Evolutionary conservation across 2,113 vertebrate species (phyloP).

Genomic region (Proterorhinus semilunaris): DNA sequence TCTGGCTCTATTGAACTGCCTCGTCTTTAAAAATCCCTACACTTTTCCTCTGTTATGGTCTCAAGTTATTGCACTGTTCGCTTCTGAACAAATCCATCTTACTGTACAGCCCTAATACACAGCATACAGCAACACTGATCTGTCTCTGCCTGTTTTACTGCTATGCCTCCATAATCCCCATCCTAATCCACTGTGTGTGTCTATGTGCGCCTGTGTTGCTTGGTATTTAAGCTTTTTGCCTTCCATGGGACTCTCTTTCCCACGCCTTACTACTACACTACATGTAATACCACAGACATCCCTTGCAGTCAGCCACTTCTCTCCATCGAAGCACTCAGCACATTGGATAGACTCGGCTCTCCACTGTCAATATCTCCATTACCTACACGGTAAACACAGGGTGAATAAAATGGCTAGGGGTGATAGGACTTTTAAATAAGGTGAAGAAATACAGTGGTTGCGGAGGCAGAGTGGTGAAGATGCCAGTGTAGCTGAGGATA

Average conservation of each 20-base stretch:
- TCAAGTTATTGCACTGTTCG: slow-evolving; percentile 32
- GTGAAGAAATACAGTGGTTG: slow-evolving; percentile 44
- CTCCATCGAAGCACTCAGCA: slow-evolving; percentile 54
- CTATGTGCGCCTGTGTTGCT: slow-evolving; percentile 29
- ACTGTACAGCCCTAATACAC: slow-evolving; percentile 39
- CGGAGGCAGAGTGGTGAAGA: slow-evolving; percentile 27
- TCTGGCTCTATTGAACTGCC: slow-evolving; percentile 26
- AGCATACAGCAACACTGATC: slow-evolving; percentile 51
- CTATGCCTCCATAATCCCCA: slow-evolving; percentile 62
- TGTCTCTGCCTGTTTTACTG: slow-evolving; percentile 64
- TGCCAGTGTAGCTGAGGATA: slow-evolving; percentile 12
- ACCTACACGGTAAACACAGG: slow-evolving; percentile 42
- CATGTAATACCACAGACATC: slow-evolving; percentile 39
- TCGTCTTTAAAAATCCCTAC: slow-evolving; percentile 22
- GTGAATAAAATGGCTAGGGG: slow-evolving; percentile 51
- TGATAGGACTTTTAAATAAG: slow-evolving; percentile 56
- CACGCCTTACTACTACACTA: slow-evolving; percentile 36
- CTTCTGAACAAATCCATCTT: slow-evolving; percentile 50
- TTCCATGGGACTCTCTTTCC: slow-evolving; percentile 55
- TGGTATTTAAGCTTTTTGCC: slow-evolving; percentile 53
- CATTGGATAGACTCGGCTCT: slow-evolving; percentile 41
- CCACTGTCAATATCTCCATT: slow-evolving; percentile 51
- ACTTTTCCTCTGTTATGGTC: slow-evolving; percentile 23
- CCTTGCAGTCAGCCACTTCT: slow-evolving; percentile 45
- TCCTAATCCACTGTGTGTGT: slow-evolving; percentile 60